phyloP scores from a whole-genome alignment of 2,797 vertebrate species.

The Meda fulgida region DNA sequence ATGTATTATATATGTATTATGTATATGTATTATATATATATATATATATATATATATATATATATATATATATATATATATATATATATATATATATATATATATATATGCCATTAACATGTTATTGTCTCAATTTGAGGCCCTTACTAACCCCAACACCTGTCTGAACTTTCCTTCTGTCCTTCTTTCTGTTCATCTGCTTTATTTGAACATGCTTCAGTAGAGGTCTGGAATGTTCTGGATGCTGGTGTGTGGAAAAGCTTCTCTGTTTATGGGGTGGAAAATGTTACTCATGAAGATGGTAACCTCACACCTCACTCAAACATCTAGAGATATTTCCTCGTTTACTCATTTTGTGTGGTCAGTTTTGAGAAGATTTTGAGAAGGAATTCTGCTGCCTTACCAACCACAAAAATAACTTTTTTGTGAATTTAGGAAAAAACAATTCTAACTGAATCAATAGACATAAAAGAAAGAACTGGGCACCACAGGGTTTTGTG shows the following conservation, averaged over 20 bases:
- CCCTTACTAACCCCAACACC: constrained; percentile 18
- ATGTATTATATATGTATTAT: no score
- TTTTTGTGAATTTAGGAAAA: not conserved
- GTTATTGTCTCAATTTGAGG: constrained; percentile 4
- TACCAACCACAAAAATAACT: constrained; percentile 5
- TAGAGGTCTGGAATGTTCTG: constrained; percentile 25
- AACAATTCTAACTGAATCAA: not conserved
- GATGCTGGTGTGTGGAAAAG: constrained; percentile 30
- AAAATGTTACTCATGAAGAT: constrained; percentile 43
- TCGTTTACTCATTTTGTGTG: constrained; percentile 18
- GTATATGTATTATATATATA: no score
- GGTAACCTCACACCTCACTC: constrained; percentile 40
- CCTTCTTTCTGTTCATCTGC: not conserved
- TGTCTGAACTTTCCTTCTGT: constrained; percentile 24
- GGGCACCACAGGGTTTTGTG: not conserved
- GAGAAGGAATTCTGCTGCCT: constrained; percentile 10
- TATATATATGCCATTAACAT: not conserved
- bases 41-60: no score
- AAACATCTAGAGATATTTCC: constrained; percentile 26
- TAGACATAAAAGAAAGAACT: not conserved
- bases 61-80: no score
- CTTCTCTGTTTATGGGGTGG: constrained; percentile 22
- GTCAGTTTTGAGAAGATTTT: constrained; percentile 1
- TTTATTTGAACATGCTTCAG: constrained; percentile 39
- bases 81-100: no score